phyloP scores from a whole-genome alignment of 2,113 vertebrate genomes.

The Rhinolophus sinicus region DNA sequence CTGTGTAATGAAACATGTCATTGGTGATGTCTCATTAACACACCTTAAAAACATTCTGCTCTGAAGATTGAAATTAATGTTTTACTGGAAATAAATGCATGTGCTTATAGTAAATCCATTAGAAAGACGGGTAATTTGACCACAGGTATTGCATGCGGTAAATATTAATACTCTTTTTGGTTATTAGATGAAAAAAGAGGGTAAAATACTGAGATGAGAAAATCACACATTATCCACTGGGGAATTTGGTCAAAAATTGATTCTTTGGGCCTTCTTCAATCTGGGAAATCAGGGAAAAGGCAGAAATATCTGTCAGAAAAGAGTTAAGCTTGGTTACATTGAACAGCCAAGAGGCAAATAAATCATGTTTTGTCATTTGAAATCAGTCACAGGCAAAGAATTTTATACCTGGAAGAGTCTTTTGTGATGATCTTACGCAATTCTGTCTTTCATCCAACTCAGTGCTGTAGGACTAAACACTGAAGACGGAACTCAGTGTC shows the following conservation, averaged over 20 bases:
- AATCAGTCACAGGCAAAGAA: neutral
- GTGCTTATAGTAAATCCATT: slow-evolving; percentile 63
- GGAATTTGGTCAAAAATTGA: slow-evolving; percentile 61
- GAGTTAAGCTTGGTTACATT: slow-evolving; percentile 28
- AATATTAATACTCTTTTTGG: slow-evolving; percentile 62
- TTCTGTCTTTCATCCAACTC: too few relatives aligned
- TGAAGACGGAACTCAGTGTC: neutral
- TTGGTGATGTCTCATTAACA: slow-evolving; percentile 37
- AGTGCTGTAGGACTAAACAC: neutral
- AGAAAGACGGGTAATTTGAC: slow-evolving; percentile 68
- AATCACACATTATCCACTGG: slow-evolving; percentile 42
- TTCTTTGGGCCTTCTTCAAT: slow-evolving; percentile 53
- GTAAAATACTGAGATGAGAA: slow-evolving; percentile 48
- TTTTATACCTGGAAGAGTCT: neutral
- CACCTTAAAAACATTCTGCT: slow-evolving; percentile 39
- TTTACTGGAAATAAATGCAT: slow-evolving; percentile 77
- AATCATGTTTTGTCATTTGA: neutral
- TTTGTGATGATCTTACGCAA: neutral
- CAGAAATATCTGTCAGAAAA: slow-evolving; percentile 39
- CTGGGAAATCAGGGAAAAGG: slow-evolving; percentile 45
- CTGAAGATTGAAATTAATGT: slow-evolving; percentile 49
- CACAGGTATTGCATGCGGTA: slow-evolving; percentile 58
- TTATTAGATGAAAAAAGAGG: neutral
- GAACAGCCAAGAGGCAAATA: slow-evolving; percentile 20
- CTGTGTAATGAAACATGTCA: neutral